These are phyloP conservation scores for Xanthorhoe designata DNA, from an alignment of 2,888 invertebrate species.

Conservation along the genomic window DNA sequence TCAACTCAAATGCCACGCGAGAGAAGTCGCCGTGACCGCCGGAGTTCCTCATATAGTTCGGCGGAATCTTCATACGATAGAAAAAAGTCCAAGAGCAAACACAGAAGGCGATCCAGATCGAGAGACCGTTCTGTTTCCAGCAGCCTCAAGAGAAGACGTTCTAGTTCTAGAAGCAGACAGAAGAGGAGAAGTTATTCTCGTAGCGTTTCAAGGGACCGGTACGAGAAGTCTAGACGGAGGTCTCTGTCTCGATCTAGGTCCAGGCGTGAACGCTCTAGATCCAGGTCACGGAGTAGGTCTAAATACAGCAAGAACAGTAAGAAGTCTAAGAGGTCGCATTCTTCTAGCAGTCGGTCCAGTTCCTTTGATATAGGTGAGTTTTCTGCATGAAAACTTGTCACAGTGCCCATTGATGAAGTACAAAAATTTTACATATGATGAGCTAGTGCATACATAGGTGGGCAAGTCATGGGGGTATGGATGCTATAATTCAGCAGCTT, in stretches of 20 bases:
- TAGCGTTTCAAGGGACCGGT: slow-evolving; percentile 74
- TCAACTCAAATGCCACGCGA: slow-evolving; percentile 72
- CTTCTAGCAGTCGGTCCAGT: slow-evolving; percentile 70
- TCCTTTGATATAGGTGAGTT: slow-evolving; percentile 71
- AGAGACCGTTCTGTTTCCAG: slow-evolving; percentile 72
- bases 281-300: slow-evolving; percentile 67
- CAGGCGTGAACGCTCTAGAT: slow-evolving; percentile 44
- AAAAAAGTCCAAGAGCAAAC: slow-evolving; percentile 73
- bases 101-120: slow-evolving; percentile 72
- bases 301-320: slow-evolving; percentile 64
- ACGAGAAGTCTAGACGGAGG: slow-evolving; percentile 70
- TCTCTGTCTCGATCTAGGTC: slow-evolving; percentile 63
- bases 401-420: too few relatives aligned
- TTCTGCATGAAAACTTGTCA: background rate
- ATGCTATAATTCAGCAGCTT: too few relatives aligned
- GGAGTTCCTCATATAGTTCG: slow-evolving; percentile 76
- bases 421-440: too few relatives aligned
- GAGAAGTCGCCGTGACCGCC: slow-evolving; percentile 72
- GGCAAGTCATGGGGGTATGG: too few relatives aligned
- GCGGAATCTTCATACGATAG: slow-evolving; percentile 77
- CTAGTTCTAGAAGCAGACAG: slow-evolving; percentile 66
- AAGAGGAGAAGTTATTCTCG: slow-evolving; percentile 72
- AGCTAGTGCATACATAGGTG: too few relatives aligned
- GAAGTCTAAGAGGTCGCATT: slow-evolving; percentile 66
- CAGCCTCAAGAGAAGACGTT: slow-evolving; percentile 66